Conservation (phyloP, 2,888 invertebrate species). For the Nymphalis polychloros region DNA sequence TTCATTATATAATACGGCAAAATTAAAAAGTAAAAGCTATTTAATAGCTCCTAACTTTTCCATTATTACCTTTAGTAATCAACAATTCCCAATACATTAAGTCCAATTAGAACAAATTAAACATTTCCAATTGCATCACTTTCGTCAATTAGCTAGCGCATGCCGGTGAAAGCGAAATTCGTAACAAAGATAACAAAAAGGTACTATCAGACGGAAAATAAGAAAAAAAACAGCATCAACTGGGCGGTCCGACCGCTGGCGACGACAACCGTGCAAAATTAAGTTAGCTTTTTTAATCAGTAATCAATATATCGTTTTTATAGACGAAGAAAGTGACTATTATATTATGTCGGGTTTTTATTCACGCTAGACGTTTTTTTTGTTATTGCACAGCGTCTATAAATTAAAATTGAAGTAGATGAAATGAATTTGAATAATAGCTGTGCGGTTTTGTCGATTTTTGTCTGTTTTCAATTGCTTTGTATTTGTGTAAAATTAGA, state of each 20-base stretch:
- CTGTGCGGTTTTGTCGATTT: neutral
- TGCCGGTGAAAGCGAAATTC: constrained; percentile 69
- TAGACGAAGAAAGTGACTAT: constrained; percentile 68
- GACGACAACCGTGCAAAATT: constrained; percentile 67
- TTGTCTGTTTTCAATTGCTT: constrained; percentile 1
- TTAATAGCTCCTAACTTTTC: neutral
- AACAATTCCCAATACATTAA: constrained; percentile 4
- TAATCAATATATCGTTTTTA: constrained; percentile 55
- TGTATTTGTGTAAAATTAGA: constrained; percentile 11
- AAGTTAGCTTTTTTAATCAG: constrained; percentile 67
- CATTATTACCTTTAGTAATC: constrained; percentile 5
- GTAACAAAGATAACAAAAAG: constrained; percentile 45
- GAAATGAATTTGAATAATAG: constrained; percentile 34
- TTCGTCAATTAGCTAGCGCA: constrained; percentile 47
- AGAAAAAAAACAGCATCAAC: constrained; percentile 33
- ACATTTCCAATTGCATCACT: constrained; percentile 32
- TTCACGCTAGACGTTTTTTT: constrained; percentile 13
- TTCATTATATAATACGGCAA: neutral
- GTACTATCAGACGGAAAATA: constrained; percentile 14
- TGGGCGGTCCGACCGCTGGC: constrained; percentile 31
- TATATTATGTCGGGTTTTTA: constrained; percentile 58
- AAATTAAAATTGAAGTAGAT: constrained; percentile 27
- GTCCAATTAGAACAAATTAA: constrained; percentile 30
- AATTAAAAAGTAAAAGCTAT: constrained; percentile 7
- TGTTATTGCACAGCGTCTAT: constrained; percentile 23